A percentile compares a stretch with the other conserved stretches of the same genome.
Conservation (phyloP, 2,797 vertebrate species). For the Anolis apletophallus region DNA sequence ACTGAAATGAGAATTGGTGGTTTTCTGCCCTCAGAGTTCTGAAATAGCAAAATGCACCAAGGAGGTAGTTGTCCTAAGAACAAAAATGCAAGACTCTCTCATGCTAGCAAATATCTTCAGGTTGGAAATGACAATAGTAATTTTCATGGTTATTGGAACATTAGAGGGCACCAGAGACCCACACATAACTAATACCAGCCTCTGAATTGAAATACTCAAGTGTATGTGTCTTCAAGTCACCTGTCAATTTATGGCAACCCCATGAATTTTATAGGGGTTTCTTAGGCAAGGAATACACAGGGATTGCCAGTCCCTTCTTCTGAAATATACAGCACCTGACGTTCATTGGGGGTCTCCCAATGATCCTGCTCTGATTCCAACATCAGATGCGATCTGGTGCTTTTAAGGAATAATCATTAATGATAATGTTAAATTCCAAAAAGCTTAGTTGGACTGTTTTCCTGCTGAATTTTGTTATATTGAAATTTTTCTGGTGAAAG, state of each 20-base stretch:
- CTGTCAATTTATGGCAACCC: too few relatives aligned
- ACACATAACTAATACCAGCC: not conserved
- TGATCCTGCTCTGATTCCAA: too few relatives aligned
- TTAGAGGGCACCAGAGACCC: conserved; percentile 70
- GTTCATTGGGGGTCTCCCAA: too few relatives aligned
- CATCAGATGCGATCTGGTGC: too few relatives aligned
- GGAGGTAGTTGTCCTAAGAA: not conserved
- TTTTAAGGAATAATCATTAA: too few relatives aligned
- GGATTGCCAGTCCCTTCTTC: too few relatives aligned
- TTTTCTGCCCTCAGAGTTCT: not conserved
- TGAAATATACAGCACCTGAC: not conserved
- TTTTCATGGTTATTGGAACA: conserved; percentile 25
- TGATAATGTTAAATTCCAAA: too few relatives aligned
- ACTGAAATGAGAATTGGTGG: too few relatives aligned
- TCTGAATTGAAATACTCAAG: not conserved
- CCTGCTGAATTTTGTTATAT: not conserved
- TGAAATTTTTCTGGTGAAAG: not conserved
- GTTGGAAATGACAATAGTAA: not conserved
- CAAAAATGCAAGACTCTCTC: not conserved
- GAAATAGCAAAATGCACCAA: not conserved
- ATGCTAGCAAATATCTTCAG: not conserved
- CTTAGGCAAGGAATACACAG: too few relatives aligned
- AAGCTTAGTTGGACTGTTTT: not conserved
- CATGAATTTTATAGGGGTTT: too few relatives aligned
- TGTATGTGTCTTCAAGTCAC: too few relatives aligned